These are phyloP conservation scores for Atta colombica DNA, from an alignment of 1,140 invertebrate genomes.

Conservation along the genomic window DNA sequence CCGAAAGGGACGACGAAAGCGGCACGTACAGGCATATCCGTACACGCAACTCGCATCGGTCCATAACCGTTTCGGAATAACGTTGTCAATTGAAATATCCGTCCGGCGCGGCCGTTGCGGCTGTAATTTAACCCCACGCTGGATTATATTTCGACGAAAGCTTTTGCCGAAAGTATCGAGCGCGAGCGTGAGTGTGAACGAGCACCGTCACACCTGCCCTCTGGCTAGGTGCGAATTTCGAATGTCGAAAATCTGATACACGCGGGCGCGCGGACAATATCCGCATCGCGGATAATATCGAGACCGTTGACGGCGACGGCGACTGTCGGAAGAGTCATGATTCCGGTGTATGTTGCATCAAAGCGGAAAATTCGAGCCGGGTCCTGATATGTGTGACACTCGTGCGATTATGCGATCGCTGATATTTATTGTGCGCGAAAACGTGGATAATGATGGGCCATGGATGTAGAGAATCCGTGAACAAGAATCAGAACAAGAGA, in stretches of 20 bases:
- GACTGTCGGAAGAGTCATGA: slow-evolving; percentile 65
- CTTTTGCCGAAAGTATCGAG: slow-evolving; percentile 76
- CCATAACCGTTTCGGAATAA: slow-evolving; percentile 68
- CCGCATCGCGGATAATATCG: slow-evolving; percentile 73
- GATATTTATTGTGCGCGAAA: slow-evolving; percentile 66
- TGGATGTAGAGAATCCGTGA: slow-evolving; percentile 12
- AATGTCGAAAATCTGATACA: slow-evolving; percentile 76
- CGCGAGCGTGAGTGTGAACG: slow-evolving; percentile 16
- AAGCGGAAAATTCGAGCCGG: slow-evolving; percentile 78
- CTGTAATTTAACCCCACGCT: slow-evolving; percentile 73
- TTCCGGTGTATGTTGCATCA: slow-evolving; percentile 61
- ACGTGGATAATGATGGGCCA: slow-evolving; percentile 66
- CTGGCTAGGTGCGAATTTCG: slow-evolving; percentile 72
- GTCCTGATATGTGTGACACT: slow-evolving; percentile 45
- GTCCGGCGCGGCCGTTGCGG: slow-evolving; percentile 46
- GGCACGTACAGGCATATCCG: slow-evolving; percentile 58
- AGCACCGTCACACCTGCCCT: slow-evolving; percentile 69
- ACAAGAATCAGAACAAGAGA: background rate
- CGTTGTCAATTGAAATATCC: slow-evolving; percentile 76
- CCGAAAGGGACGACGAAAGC: slow-evolving; percentile 60
- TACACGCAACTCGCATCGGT: slow-evolving; percentile 36
- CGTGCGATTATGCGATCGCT: slow-evolving; percentile 44
- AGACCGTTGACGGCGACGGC: slow-evolving; percentile 71
- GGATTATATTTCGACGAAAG: slow-evolving; percentile 76
- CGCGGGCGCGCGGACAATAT: slow-evolving; percentile 34